Percentiles rank a stretch among this genome's conserved stretches.
These are phyloP conservation scores for Ursus arctos DNA, from an alignment of 2,113 vertebrate species.

Conservation along the genomic window DNA sequence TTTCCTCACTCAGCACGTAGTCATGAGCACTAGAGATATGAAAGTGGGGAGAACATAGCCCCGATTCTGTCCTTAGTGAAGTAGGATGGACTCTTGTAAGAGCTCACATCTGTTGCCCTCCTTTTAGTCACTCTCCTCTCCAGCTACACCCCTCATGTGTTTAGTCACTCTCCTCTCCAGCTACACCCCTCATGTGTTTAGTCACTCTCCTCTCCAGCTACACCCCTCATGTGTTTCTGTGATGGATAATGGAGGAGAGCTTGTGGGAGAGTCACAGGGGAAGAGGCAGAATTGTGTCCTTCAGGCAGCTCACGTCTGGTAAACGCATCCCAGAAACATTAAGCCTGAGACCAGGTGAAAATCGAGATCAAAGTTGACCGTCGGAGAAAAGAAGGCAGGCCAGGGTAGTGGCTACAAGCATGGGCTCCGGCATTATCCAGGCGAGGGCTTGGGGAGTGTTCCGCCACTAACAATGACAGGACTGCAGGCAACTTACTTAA, in stretches of 20 bases:
- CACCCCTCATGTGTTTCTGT: not conserved
- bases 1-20: not conserved
- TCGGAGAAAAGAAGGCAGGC: not conserved
- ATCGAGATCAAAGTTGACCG: not conserved
- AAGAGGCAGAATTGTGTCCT: not conserved
- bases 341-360: not conserved
- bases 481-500: not conserved
- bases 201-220: not conserved
- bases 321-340: not conserved
- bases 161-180: not conserved
- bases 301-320: rapidly evolving
- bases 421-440: not conserved
- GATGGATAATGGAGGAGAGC: not conserved
- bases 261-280: rapidly evolving
- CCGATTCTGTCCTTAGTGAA: not conserved
- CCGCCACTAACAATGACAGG: not conserved
- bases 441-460: not conserved
- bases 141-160: not conserved
- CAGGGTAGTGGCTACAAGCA: not conserved
- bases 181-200: not conserved
- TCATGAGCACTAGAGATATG: too few species aligned
- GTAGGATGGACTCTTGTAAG: not conserved
- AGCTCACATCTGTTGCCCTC: not conserved
- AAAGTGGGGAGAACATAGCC: not conserved
- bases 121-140: not conserved